phyloP scores from a whole-genome alignment of 1,140 invertebrate genomes.

The Eupeodes corollae region DNA sequence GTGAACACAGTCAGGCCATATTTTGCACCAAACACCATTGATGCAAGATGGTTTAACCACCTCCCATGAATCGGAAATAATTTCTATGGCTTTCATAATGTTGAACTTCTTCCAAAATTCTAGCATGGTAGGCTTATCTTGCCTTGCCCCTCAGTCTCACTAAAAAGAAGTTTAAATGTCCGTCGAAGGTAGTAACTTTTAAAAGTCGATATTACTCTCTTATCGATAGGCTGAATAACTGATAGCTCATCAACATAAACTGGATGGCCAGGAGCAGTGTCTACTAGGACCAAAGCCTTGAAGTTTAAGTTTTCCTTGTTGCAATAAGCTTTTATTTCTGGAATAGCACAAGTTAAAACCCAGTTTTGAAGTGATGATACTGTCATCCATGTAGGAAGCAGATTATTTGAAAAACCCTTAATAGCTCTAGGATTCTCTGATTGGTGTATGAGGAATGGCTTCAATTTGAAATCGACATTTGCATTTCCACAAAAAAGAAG shows the following conservation, averaged over 20 bases:
- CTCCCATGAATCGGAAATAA: conserved; percentile 14
- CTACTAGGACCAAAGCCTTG: conserved; percentile 1
- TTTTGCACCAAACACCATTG: conserved; percentile 16
- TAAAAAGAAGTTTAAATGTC: conserved; percentile 4
- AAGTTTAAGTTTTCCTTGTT: conserved; percentile 3
- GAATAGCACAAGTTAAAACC: conserved; percentile 20
- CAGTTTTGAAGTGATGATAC: conserved; percentile 28
- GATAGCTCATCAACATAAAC: conserved; percentile 6
- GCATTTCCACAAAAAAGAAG: conserved; percentile 36
- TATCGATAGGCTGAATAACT: conserved; percentile 29
- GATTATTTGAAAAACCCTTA: conserved; percentile 5
- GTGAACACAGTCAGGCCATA: conserved; percentile 13
- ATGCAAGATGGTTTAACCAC: conserved; percentile 13
- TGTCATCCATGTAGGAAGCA: conserved; percentile 25
- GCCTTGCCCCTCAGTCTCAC: conserved; percentile 3
- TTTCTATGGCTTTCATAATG: conserved; percentile 11
- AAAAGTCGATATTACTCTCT: conserved; percentile 30
- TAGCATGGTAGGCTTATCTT: conserved; percentile 3
- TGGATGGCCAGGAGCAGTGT: conserved; percentile 4
- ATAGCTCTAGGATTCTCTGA: conserved; percentile 2
- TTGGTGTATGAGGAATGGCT: conserved; percentile 4
- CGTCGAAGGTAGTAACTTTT: conserved; percentile 26
- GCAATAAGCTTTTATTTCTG: conserved; percentile 19
- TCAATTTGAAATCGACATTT: conserved; percentile 13
- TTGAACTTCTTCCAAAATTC: conserved; percentile 13